Evolutionary conservation across 2,797 vertebrate genomes (phyloP), one percentile per base, ranked within the genome.

Genomic region (Melanotaenia maccullochi): DNA sequence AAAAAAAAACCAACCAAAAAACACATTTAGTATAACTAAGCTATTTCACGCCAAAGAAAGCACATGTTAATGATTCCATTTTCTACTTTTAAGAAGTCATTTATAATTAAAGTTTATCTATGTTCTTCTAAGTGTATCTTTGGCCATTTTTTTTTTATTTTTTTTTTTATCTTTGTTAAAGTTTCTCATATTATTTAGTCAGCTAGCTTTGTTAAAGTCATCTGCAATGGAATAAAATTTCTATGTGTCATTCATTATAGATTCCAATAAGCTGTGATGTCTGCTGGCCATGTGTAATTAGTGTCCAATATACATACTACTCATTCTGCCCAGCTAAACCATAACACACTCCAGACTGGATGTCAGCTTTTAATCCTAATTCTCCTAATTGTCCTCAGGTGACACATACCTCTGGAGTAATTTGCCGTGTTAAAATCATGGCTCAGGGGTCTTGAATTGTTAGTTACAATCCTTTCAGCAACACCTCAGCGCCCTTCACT

Each of bases 341-440:
- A 68, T 77, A 79, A 81, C 77, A 79, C 59, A 75, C 77, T 78
- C 55, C 65, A 82, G 52, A 71, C 58, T 82, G 72, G 70, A 78
- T 71, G 63, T 89, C 87, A 89, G 82, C 74, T 77, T 75, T 65
- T 54, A 76, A 67, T 75, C 75, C 71, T 83, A 81, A 85, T 88
- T 84, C 70, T 32, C 59, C 75, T 93, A 90, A 91, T 90, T 85
- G 52, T 83, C 84, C 75, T 88, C 86, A 90, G 85, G 84, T 92
- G 89, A 88, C 84, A 91, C 90, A 93, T 87, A 73, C 76, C 83
- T 81, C 72, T 49, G 71, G 68, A 75, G 83, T 90, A 90, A 92
- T 89, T 91, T 89, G 74, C 71, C 73, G 25, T 89, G 86, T 90
- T 79, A 86, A 89, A 86, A 77, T 68, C 65, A 60, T n/a, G 67